phyloP scores from a whole-genome alignment of 2,888 invertebrate genomes.

The Laothoe populi region DNA sequence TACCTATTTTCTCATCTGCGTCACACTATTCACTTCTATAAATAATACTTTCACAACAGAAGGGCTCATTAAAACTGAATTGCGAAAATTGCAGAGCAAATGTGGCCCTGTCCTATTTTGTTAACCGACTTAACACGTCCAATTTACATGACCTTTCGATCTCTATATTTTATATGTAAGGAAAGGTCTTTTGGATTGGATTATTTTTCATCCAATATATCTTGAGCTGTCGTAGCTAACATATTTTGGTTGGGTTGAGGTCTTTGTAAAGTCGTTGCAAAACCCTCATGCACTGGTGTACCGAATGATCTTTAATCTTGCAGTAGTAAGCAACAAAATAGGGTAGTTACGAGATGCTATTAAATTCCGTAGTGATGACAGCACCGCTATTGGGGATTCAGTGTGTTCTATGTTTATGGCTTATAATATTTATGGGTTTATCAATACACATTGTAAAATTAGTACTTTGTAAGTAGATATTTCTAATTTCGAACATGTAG shows the following conservation, averaged over 20 bases:
- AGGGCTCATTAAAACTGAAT: constrained; percentile 82
- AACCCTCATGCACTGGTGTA: constrained; percentile 57
- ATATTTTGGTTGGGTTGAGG: constrained; percentile 33
- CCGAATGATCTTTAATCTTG: constrained; percentile 75
- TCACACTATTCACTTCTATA: constrained; percentile 39
- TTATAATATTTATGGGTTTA: constrained; percentile 45
- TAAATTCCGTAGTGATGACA: constrained; percentile 71
- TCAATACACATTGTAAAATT: too few species aligned
- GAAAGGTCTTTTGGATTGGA: constrained; percentile 48
- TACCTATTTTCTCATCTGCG: constrained; percentile 8
- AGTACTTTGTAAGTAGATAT: too few species aligned
- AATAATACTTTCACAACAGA: constrained; percentile 50
- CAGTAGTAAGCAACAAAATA: constrained; percentile 64
- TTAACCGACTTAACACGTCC: constrained; percentile 69
- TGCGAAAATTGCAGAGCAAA: constrained; percentile 83
- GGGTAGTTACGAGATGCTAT: constrained; percentile 76
- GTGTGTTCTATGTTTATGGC: constrained; percentile 45
- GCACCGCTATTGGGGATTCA: constrained; percentile 63
- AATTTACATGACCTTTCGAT: constrained; percentile 46
- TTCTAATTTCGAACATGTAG: too few species aligned
- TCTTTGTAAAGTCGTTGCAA: constrained; percentile 41
- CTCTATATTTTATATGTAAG: constrained; percentile 32
- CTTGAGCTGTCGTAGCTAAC: constrained; percentile 45
- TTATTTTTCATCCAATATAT: constrained; percentile 43
- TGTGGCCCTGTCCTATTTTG: constrained; percentile 73